phyloP scores from a whole-genome alignment of 2,113 vertebrate species.

The Carassius gibelio region DNA sequence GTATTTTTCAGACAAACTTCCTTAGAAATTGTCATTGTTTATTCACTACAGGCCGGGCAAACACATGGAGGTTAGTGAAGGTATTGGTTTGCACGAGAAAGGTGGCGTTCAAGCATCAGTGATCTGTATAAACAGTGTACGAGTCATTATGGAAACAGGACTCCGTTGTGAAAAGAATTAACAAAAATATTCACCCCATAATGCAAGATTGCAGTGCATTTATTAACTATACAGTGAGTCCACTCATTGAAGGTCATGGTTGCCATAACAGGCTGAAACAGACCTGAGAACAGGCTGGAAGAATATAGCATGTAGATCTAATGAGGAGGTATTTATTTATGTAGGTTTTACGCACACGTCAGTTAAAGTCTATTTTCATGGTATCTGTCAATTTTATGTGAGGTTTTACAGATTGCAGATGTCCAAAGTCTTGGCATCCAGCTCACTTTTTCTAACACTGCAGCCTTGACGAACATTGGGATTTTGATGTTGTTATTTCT shows the following conservation, averaged over 20 bases:
- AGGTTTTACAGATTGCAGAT: neutral
- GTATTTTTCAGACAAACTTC: neutral
- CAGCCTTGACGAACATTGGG: neutral
- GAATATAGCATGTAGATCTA: neutral
- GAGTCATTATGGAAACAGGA: neutral
- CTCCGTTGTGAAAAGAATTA: neutral
- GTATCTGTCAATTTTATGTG: slow-evolving; percentile 7
- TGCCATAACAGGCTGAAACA: neutral
- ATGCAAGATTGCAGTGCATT: neutral
- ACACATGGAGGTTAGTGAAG: neutral
- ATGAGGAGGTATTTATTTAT: neutral
- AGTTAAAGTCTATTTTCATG: neutral
- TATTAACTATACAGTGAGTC: neutral
- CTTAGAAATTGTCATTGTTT: neutral
- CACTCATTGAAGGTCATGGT: too few species aligned
- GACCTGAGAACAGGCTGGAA: neutral
- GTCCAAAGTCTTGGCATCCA: neutral
- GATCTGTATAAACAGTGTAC: neutral
- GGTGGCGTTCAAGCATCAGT: neutral
- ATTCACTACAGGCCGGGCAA: neutral
- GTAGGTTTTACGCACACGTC: neutral
- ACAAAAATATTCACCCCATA: neutral
- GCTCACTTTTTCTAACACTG: neutral
- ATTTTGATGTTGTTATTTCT: neutral
- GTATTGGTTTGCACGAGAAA: neutral